Percentiles rank a stretch among this genome's conserved stretches.
phyloP scores from a whole-genome alignment of 1,140 invertebrate genomes.

The Trichonephila clavipes region DNA sequence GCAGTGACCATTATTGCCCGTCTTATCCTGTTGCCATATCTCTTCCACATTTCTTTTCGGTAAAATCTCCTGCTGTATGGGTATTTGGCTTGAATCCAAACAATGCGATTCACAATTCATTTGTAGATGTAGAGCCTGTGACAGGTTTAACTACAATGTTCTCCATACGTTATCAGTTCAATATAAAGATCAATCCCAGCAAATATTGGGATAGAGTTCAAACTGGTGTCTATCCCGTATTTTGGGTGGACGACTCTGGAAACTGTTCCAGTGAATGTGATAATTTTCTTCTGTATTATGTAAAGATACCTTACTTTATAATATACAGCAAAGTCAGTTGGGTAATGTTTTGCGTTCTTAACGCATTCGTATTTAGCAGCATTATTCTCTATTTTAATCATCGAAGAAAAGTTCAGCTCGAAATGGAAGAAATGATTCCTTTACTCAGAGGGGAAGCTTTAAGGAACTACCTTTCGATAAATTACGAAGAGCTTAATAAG shows the following conservation, averaged over 20 bases:
- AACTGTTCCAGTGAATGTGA: not conserved
- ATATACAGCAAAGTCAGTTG: not conserved
- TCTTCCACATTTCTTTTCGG: not conserved
- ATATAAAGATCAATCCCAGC: not conserved
- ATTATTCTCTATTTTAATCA: too few relatives aligned
- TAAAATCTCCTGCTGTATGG: too few relatives aligned
- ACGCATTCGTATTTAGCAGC: too few relatives aligned
- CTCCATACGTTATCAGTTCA: not conserved
- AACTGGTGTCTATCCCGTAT: not conserved
- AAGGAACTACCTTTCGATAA: too few relatives aligned
- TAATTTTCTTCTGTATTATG: not conserved
- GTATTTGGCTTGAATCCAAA: not conserved
- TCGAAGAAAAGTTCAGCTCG: too few relatives aligned
- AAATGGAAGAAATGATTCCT: too few relatives aligned
- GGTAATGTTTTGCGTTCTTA: not conserved
- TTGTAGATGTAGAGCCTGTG: not conserved
- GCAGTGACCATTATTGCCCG: not conserved
- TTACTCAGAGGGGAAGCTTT: too few relatives aligned
- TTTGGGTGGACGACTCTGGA: conserved; percentile 24
- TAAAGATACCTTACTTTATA: not conserved
- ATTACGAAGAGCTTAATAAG: too few relatives aligned
- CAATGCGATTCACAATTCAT: not conserved
- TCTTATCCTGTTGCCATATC: not conserved
- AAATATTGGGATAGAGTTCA: not conserved
- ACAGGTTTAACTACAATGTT: conserved; percentile 25